These are phyloP conservation scores for Onychorhynchus coronatus DNA, from an alignment of 2,113 vertebrate species.

Conservation along the genomic window DNA sequence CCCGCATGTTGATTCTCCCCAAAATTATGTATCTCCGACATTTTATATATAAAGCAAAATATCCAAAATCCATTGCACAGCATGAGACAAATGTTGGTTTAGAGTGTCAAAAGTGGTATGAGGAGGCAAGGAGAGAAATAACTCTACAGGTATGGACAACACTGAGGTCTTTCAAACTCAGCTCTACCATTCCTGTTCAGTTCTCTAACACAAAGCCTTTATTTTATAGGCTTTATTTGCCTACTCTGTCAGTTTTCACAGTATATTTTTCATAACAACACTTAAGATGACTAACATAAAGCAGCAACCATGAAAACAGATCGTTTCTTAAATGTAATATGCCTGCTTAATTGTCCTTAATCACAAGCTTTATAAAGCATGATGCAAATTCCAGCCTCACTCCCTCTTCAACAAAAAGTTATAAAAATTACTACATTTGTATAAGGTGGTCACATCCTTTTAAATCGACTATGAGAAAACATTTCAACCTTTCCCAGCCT, in stretches of 20 bases:
- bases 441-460: background rate
- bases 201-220: background rate
- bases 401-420: background rate
- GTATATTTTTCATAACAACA: background rate
- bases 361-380: background rate
- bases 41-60: background rate
- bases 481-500: background rate
- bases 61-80: background rate
- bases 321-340: background rate
- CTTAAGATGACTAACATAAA: background rate
- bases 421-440: background rate
- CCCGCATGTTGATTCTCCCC: background rate
- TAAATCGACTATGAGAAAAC: background rate
- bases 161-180: background rate
- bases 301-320: background rate
- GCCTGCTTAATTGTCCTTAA: background rate
- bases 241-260: background rate
- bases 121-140: background rate
- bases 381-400: background rate
- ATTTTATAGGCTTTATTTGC: background rate
- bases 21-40: background rate
- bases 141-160: background rate
- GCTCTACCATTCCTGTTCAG: background rate
- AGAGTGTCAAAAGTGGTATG: background rate
- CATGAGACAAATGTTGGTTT: background rate